Conservation (phyloP, 2,888 invertebrate genomes). For the Philereme transversata region DNA sequence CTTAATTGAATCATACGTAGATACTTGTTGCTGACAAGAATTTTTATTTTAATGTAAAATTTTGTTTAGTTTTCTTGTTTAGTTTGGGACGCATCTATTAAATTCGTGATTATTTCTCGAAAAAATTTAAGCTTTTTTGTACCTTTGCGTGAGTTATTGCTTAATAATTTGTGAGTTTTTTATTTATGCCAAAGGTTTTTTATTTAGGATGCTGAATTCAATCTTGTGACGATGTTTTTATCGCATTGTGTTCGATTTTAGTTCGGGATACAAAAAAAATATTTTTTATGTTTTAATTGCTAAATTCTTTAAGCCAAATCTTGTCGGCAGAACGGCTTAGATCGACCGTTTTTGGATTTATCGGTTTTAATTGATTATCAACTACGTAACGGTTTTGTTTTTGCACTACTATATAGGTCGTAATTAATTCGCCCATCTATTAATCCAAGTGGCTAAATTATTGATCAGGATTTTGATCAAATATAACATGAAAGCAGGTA, state of each 20-base stretch:
- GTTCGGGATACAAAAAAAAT: conserved; percentile 31
- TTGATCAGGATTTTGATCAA: too few relatives aligned
- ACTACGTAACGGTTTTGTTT: background rate
- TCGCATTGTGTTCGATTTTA: conserved; percentile 19
- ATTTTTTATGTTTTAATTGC: conserved; percentile 24
- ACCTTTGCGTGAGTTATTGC: conserved; percentile 18
- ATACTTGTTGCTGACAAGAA: conserved; percentile 31
- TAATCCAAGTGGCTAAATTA: too few relatives aligned
- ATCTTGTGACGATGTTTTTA: conserved; percentile 20
- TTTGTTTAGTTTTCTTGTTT: too few relatives aligned
- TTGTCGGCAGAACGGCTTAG: conserved; percentile 28
- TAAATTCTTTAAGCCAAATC: conserved; percentile 30
- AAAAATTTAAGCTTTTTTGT: conserved; percentile 15
- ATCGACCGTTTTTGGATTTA: conserved; percentile 17
- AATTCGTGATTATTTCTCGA: conserved; percentile 5
- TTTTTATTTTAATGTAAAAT: conserved; percentile 3
- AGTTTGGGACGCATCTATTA: conserved; percentile 1
- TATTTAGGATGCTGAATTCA: conserved; percentile 12
- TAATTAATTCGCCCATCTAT: too few relatives aligned
- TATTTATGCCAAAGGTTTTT: conserved; percentile 26
- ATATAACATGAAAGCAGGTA: too few relatives aligned
- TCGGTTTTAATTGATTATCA: conserved; percentile 18
- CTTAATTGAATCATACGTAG: conserved; percentile 13
- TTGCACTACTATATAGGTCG: too few relatives aligned
- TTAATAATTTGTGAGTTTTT: conserved; percentile 26